Evolutionary conservation across 2,797 vertebrate genomes (phyloP).

Genomic region (Oryzias sinensis): DNA sequence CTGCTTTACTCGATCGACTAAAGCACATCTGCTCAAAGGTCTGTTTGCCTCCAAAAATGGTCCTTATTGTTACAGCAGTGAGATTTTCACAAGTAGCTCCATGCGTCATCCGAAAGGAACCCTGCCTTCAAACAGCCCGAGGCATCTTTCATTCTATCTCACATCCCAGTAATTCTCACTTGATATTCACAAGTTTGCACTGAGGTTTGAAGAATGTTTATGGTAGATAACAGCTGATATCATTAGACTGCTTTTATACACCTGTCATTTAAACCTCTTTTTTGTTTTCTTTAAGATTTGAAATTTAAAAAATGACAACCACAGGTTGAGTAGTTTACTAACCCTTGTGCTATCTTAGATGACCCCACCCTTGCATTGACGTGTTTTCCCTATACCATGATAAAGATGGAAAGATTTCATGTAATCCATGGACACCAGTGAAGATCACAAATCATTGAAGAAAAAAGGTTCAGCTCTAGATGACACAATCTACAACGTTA

Average conservation of each 20-base stretch:
- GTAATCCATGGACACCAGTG: too few relatives aligned
- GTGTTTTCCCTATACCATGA: too few relatives aligned
- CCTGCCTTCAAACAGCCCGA: neutral
- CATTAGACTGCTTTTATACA: neutral
- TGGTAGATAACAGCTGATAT: constrained; percentile 2
- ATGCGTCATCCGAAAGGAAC: constrained; percentile 11
- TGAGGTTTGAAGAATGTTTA: constrained; percentile 2
- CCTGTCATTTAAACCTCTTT: neutral
- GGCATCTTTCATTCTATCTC: constrained; percentile 12
- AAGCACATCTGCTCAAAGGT: constrained; percentile 2
- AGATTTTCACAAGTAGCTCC: constrained; percentile 2
- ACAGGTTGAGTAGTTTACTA: neutral
- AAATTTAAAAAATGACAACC: neutral
- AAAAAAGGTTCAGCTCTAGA: too few relatives aligned
- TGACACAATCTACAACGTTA: too few relatives aligned
- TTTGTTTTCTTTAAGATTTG: neutral
- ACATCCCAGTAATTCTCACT: constrained; percentile 12
- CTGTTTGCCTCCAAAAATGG: constrained; percentile 14
- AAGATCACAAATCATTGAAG: too few relatives aligned
- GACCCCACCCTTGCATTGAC: too few relatives aligned
- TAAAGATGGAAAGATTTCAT: too few relatives aligned
- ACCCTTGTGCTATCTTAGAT: too few relatives aligned
- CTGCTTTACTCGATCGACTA: constrained; percentile 1
- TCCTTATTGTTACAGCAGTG: constrained; percentile 13
- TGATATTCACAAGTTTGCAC: constrained; percentile 4